These are phyloP conservation scores for Actinia tenebrosa DNA, from an alignment of 64 coral and sea anemone species.

Conservation along the genomic window DNA sequence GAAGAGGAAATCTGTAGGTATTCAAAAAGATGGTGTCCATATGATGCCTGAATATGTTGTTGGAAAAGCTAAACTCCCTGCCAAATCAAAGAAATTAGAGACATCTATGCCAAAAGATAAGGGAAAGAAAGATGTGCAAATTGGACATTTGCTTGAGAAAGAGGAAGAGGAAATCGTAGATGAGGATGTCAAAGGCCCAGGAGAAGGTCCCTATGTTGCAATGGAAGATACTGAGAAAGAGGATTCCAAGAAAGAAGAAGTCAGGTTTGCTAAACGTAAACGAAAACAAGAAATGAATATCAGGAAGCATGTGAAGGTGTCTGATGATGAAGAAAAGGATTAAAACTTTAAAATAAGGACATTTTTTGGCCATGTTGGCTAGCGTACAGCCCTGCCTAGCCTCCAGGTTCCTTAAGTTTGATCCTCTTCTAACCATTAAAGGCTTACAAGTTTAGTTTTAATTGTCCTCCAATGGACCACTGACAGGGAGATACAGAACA, in stretches of 20 bases:
- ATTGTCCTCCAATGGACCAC: no score
- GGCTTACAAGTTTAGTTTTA: no score
- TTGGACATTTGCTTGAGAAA: background rate
- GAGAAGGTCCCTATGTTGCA: background rate
- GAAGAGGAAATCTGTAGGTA: background rate
- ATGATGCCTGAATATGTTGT: slow-evolving; percentile 25
- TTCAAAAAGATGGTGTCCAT: background rate
- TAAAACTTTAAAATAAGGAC: background rate
- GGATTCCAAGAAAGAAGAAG: background rate
- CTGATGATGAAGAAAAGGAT: background rate
- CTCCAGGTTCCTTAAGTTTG: no score
- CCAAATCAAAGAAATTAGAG: background rate
- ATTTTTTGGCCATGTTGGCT: background rate
- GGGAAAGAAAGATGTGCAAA: background rate
- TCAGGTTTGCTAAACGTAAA: slow-evolving; percentile 13
- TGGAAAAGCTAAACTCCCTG: background rate
- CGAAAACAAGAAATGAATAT: slow-evolving; percentile 2
- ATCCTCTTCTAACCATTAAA: no score
- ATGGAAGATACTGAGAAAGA: background rate
- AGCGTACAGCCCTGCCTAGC: no score
- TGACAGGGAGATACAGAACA: no score
- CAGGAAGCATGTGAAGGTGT: slow-evolving; percentile 6
- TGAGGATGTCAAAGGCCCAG: background rate
- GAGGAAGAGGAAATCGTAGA: slow-evolving; percentile 3
- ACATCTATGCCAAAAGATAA: background rate